A percentile compares a stretch with the other conserved stretches of the same genome.
Conservation (phyloP, 2,888 invertebrate species). For the Phalera bucephala region DNA sequence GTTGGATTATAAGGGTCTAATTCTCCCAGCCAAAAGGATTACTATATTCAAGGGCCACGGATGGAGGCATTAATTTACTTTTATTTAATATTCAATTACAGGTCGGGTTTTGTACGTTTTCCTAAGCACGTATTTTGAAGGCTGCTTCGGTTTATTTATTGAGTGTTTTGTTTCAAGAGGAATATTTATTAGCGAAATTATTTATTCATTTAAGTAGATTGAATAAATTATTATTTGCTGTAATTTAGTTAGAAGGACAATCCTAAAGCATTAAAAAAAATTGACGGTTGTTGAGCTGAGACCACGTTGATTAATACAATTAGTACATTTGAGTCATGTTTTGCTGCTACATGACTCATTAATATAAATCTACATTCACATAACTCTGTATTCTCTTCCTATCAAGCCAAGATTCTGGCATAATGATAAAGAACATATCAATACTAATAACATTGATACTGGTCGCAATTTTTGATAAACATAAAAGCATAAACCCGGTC, state of each 20-base stretch:
- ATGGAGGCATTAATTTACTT: slow-evolving; percentile 64
- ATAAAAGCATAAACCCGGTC: too few species aligned
- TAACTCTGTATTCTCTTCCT: too few species aligned
- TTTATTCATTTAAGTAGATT: background rate
- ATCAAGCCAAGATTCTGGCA: too few species aligned
- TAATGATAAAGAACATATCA: too few species aligned
- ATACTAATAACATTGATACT: too few species aligned
- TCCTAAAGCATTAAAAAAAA: too few species aligned
- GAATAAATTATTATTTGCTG: slow-evolving; percentile 4
- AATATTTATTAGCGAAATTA: slow-evolving; percentile 16
- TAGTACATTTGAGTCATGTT: too few species aligned
- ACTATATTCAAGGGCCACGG: slow-evolving; percentile 67
- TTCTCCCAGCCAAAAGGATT: slow-evolving; percentile 64
- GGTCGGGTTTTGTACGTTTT: slow-evolving; percentile 43
- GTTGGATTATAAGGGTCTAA: slow-evolving; percentile 79
- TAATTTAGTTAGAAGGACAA: background rate
- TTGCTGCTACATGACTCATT: too few species aligned
- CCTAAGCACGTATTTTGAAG: slow-evolving; percentile 28
- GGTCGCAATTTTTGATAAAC: too few species aligned
- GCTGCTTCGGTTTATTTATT: slow-evolving; percentile 17
- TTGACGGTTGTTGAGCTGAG: too few species aligned
- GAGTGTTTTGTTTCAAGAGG: slow-evolving; percentile 24
- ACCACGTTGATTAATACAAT: too few species aligned
- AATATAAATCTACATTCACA: too few species aligned
- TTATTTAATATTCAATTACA: slow-evolving; percentile 62